These are phyloP conservation scores for Echeneis naucrates DNA, from an alignment of 2,797 vertebrate genomes.

Conservation along the genomic window DNA sequence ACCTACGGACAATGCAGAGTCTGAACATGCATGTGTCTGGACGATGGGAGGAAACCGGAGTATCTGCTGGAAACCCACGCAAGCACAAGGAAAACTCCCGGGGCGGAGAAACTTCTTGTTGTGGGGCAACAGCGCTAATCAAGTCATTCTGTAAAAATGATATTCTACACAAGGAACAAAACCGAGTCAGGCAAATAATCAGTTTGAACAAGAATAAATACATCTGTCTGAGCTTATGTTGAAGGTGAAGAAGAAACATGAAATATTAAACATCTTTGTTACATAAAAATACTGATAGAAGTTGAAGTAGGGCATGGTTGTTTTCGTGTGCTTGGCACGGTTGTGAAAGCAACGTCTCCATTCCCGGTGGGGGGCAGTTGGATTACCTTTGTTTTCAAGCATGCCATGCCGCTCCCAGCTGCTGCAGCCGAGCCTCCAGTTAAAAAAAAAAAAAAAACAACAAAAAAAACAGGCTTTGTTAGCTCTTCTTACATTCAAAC, in stretches of 20 bases:
- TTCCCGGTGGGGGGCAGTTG: conserved; percentile 30
- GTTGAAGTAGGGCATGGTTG: conserved; percentile 35
- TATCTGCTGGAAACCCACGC: too few species aligned
- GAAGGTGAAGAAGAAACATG: conserved; percentile 17
- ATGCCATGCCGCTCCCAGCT: conserved; percentile 37
- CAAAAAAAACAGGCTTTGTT: conserved; percentile 43
- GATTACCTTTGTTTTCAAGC: conserved; percentile 60
- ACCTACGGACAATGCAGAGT: too few species aligned
- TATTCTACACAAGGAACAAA: not conserved
- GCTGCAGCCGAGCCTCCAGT: conserved; percentile 40
- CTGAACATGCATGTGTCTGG: too few species aligned
- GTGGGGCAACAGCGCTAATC: too few species aligned
- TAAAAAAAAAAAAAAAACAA: conserved; percentile 31
- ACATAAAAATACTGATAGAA: conserved; percentile 26
- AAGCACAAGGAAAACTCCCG: too few species aligned
- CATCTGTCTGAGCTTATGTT: conserved; percentile 8
- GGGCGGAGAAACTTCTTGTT: too few species aligned
- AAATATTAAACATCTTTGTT: conserved; percentile 35
- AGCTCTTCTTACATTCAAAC: conserved; percentile 51
- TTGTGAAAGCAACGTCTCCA: conserved; percentile 26
- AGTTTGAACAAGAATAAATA: conserved; percentile 1
- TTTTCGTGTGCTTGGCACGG: conserved; percentile 28
- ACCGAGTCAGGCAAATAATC: not conserved
- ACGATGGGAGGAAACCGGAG: too few species aligned
- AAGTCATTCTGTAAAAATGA: not conserved